Conservation (phyloP, 2,797 vertebrate species). For the Cephalopachus bancanus region DNA sequence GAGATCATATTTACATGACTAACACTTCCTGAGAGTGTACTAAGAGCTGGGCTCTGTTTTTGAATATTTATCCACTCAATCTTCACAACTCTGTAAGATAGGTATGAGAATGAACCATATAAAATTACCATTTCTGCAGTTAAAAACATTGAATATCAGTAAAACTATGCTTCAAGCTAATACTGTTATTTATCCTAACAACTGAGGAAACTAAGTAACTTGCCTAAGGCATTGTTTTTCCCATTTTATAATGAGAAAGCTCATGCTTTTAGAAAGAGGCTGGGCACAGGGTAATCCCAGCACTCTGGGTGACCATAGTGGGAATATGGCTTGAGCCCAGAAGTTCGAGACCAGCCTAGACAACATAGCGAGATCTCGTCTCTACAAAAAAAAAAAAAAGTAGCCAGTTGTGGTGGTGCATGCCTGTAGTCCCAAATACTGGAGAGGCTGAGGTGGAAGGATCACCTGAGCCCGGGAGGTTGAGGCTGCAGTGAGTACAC, state of each 20-base stretch:
- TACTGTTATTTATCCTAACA: constrained; percentile 3
- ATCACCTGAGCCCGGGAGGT: too few species aligned
- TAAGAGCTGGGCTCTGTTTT: neutral
- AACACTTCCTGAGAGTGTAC: neutral
- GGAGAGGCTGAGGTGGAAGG: too few species aligned
- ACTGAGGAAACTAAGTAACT: neutral
- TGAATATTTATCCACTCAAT: neutral
- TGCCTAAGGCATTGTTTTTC: neutral
- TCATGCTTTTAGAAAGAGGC: neutral
- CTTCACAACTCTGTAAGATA: neutral
- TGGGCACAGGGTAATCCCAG: too few species aligned
- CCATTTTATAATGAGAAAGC: neutral
- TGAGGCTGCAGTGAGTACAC: too few species aligned
- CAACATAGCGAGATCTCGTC: too few species aligned
- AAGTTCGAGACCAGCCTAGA: too few species aligned
- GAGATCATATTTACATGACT: neutral
- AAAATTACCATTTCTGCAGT: neutral
- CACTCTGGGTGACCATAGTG: too few species aligned
- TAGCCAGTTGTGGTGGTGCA: too few species aligned
- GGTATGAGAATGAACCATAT: neutral
- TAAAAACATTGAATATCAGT: neutral
- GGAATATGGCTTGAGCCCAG: too few species aligned
- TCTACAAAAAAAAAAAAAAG: too few species aligned
- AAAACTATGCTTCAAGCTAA: neutral
- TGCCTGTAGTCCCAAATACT: too few species aligned